Evolutionary conservation across 2,888 invertebrate genomes (phyloP).

Genomic region (Dorcus parallelipipedus): DNA sequence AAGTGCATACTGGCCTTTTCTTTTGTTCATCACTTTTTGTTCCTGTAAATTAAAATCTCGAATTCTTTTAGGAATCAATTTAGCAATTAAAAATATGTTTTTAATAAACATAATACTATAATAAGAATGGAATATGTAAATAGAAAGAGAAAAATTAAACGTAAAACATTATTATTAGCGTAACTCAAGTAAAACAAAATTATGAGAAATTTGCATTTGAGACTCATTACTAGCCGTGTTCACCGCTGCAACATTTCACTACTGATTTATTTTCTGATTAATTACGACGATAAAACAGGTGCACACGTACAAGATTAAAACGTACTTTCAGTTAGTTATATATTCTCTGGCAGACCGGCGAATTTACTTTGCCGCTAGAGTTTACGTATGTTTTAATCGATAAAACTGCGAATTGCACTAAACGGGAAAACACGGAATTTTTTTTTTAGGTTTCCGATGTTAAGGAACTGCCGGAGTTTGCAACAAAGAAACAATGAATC

Average conservation of each 20-base stretch:
- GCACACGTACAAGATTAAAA: constrained; percentile 40
- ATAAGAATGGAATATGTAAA: neutral
- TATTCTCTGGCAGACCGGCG: constrained; percentile 19
- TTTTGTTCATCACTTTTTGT: too few relatives aligned
- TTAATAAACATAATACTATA: neutral
- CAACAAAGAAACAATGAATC: too few relatives aligned
- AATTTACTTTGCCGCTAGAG: constrained; percentile 2
- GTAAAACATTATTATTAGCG: neutral
- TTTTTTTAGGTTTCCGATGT: too few relatives aligned
- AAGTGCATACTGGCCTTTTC: too few relatives aligned
- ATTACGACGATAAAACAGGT: constrained; percentile 42
- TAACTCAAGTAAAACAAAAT: constrained; percentile 26
- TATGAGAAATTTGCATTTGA: constrained; percentile 41
- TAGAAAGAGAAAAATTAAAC: neutral
- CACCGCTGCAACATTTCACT: constrained; percentile 34
- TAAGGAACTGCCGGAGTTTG: too few relatives aligned
- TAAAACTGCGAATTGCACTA: too few relatives aligned
- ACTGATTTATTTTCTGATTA: constrained; percentile 43
- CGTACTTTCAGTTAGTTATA: constrained; percentile 36
- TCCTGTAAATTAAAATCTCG: neutral
- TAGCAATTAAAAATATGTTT: neutral
- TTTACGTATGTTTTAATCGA: too few relatives aligned
- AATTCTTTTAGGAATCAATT: neutral
- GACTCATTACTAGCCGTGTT: constrained; percentile 37
- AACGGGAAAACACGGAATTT: too few relatives aligned